Evolutionary conservation across 2,888 invertebrate genomes (phyloP), one percentile per base, ranked within the genome.

Genomic region (Mimas tiliae): DNA sequence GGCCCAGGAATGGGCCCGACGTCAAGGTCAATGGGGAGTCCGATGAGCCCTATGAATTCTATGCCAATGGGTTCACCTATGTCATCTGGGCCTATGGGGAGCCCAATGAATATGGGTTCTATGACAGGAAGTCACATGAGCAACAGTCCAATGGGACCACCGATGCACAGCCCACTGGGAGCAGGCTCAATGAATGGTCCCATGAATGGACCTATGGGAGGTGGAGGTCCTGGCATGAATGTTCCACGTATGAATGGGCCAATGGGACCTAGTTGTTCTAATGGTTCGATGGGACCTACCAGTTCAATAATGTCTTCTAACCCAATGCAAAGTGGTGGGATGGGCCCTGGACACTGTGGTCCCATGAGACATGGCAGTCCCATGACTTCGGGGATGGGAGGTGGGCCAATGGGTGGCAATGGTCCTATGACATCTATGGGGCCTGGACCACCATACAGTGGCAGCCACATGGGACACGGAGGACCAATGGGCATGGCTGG

Each of bases 11-110:
- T 94, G 92, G 94, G 92, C 0, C 94, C 95, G 1, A 81, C 83
- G 69, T 93, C 94, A 69, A 94, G 95, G 72, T 94, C 95, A 69
- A 95, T 96, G 95, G 95, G 95, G 42, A 96, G 96, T 77, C 96
- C 96, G n/a, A 96, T 96, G 95, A 95, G 95, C 69, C 96, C 96
- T 16, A 96, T 96, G 96, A 96, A 96, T 83, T 95, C 95, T 58
- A 94, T 96, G 94, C 95, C 95, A 58, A 95, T 95, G 95, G 95
- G 95, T n/a, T 95, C 95, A 72, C 95, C 95, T 21, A 96, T 96
- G 95, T 95, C 94, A 69, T 94, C 95, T 48, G 95, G 95, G 70
- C 95, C 96, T 52, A 95, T 96, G 94, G 95, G 97, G 70, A 96
- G 96, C 77, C 96, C 96, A 7, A 95, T 96, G 95, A 95, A 95